phyloP scores from a whole-genome alignment of 2,113 vertebrate genomes.

The Carassius carassius region DNA sequence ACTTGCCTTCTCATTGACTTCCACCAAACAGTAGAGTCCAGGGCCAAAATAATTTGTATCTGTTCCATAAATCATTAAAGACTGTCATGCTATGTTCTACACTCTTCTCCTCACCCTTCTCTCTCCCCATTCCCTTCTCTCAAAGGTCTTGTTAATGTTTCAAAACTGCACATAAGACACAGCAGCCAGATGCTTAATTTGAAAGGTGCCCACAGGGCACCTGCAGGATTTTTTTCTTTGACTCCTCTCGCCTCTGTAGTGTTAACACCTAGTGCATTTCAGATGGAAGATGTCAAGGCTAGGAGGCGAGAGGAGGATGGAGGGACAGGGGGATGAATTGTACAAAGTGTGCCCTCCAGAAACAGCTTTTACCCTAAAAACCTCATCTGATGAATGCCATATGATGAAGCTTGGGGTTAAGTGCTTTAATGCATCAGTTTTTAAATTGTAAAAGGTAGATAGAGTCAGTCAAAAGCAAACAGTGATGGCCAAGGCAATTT shows the following conservation, averaged over 20 bases:
- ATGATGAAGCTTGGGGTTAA: constrained; percentile 73
- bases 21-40: constrained; percentile 70
- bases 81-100: constrained; percentile 72
- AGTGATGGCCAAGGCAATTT: constrained; percentile 36
- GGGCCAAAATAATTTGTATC: constrained; percentile 84
- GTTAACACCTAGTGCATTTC: constrained; percentile 76
- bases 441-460: constrained; percentile 66
- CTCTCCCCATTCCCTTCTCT: constrained; percentile 66
- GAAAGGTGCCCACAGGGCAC: constrained; percentile 81
- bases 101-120: constrained; percentile 58
- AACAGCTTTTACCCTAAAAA: constrained; percentile 73
- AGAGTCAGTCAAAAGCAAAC: constrained; percentile 54
- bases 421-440: constrained; percentile 74
- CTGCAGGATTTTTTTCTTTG: constrained; percentile 74
- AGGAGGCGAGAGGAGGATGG: constrained; percentile 53
- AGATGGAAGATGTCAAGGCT: constrained; percentile 64
- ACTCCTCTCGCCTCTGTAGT: constrained; percentile 75
- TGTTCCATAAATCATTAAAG: constrained; percentile 83
- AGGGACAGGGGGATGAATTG: constrained; percentile 61
- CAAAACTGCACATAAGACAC: constrained; percentile 80
- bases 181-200: constrained; percentile 82
- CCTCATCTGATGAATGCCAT: constrained; percentile 77
- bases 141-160: constrained; percentile 85
- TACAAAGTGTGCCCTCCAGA: constrained; percentile 80
- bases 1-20: constrained; percentile 68